phyloP scores from a whole-genome alignment of 1,140 invertebrate species.

The Drosophila sechellia region DNA sequence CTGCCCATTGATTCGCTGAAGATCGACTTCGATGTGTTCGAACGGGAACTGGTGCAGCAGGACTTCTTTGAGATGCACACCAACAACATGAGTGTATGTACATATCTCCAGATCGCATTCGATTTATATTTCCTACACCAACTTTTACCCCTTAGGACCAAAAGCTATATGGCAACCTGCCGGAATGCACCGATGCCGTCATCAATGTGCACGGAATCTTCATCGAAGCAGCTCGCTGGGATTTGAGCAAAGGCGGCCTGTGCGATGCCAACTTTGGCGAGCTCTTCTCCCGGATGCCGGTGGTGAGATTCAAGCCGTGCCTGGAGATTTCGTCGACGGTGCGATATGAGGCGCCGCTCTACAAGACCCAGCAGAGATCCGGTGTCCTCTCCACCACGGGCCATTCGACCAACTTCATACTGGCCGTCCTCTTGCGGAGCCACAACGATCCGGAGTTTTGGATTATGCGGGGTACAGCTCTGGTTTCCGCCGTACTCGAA shows the following conservation, averaged over 20 bases:
- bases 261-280: conserved; percentile 90
- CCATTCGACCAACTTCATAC: conserved; percentile 95
- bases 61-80: conserved; percentile 86
- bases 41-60: conserved; percentile 88
- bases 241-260: conserved; percentile 87
- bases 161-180: conserved; percentile 86
- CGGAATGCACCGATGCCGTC: conserved; percentile 88
- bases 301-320: conserved; percentile 89
- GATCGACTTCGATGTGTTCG: conserved; percentile 89
- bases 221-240: conserved; percentile 94
- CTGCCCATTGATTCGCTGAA: conserved; percentile 94
- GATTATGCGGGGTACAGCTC: conserved; percentile 93
- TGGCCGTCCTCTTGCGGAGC: conserved; percentile 90
- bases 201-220: conserved; percentile 94
- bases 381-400: conserved; percentile 94
- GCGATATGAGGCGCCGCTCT: conserved; percentile 91
- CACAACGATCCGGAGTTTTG: conserved; percentile 89
- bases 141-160: conserved; percentile 39
- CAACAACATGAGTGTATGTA: conserved; percentile 61
- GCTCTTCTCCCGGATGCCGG: conserved; percentile 91
- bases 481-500: conserved; percentile 91
- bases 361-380: conserved; percentile 93
- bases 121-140: no score
- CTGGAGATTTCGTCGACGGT: conserved; percentile 37
- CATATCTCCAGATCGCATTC: not conserved